Conservation (phyloP, 2,113 vertebrate genomes). For the Paradisaea rubra region DNA sequence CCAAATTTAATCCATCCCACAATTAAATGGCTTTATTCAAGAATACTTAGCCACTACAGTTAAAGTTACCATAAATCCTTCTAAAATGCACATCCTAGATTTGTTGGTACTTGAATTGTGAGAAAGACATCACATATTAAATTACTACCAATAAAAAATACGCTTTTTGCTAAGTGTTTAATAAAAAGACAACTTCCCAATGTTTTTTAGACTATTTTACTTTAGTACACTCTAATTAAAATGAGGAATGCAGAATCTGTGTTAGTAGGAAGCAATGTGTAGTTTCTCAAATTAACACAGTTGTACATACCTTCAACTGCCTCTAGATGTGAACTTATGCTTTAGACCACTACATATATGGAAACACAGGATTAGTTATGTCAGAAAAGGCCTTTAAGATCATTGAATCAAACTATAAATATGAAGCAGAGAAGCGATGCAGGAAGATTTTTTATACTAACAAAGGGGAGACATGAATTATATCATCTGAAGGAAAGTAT, state of each 20-base stretch:
- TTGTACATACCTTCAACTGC: not conserved
- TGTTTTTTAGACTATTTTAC: conserved; percentile 30
- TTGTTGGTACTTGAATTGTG: conserved; percentile 20
- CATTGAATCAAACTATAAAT: not conserved
- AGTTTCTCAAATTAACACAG: not conserved
- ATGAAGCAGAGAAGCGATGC: not conserved
- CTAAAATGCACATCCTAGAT: conserved; percentile 23
- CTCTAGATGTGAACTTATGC: not conserved
- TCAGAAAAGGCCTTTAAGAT: not conserved
- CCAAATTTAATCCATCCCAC: not conserved
- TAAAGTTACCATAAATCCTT: conserved; percentile 35
- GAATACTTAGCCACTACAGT: not conserved
- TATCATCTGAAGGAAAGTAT: not conserved
- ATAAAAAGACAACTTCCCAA: not conserved
- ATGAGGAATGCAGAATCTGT: not conserved
- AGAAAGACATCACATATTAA: conserved; percentile 16
- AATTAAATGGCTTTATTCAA: not conserved
- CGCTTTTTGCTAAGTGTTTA: conserved; percentile 51
- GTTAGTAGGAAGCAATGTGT: not conserved
- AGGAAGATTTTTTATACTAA: not conserved
- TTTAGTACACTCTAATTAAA: conserved; percentile 41
- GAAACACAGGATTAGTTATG: not conserved
- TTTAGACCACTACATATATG: not conserved
- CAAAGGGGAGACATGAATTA: not conserved
- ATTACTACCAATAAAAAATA: conserved; percentile 50